Conservation (phyloP, 2,113 vertebrate species). For the Accipiter cooperii region DNA sequence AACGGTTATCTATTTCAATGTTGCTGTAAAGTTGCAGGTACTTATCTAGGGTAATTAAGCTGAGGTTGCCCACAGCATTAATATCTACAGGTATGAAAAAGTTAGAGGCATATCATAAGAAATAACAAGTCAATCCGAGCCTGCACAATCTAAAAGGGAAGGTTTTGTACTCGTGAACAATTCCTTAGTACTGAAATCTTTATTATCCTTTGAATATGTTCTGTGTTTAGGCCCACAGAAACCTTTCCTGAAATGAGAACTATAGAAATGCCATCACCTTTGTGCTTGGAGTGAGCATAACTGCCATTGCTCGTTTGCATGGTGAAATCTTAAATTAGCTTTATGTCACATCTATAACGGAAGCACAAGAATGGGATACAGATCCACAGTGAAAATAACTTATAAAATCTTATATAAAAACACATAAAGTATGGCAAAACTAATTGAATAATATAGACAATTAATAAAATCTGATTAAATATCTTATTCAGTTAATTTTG, state of each 20-base stretch:
- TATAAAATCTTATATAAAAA: not conserved
- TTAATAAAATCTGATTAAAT: not conserved
- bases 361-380: not conserved
- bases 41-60: not conserved
- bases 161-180: not conserved
- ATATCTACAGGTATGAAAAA: not conserved
- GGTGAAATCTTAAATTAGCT: not conserved
- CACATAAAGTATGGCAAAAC: not conserved
- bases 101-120: not conserved
- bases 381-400: not conserved
- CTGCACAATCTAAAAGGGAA: not conserved
- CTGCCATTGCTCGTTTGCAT: not conserved
- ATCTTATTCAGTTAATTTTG: not conserved
- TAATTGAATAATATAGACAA: not conserved
- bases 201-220: not conserved
- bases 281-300: not conserved
- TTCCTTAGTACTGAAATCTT: not conserved
- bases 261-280: not conserved
- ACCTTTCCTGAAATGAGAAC: not conserved
- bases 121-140: not conserved
- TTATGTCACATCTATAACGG: not conserved
- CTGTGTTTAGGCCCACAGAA: not conserved
- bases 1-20: not conserved
- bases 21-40: not conserved
- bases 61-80: not conserved